A percentile compares a stretch with the other conserved stretches of the same genome.
These are phyloP conservation scores for Drosophila watanabei DNA, from an alignment of 1,140 invertebrate species.

Conservation along the genomic window DNA sequence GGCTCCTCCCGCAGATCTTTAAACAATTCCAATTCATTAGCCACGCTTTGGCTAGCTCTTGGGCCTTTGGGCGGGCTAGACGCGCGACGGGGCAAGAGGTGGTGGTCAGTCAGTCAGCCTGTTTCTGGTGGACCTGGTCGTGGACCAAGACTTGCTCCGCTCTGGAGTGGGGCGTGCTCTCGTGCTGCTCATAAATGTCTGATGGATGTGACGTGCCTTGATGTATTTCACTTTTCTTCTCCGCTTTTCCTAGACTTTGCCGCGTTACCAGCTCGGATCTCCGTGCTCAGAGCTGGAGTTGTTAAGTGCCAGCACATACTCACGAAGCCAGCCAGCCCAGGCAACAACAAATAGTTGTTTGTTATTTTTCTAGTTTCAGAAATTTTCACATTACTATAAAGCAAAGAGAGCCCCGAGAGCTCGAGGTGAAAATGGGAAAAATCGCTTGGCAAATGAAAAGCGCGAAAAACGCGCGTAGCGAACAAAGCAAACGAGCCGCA, in stretches of 20 bases:
- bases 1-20: slow-evolving; percentile 42
- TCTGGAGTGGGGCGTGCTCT: slow-evolving; percentile 72
- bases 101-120: slow-evolving; percentile 13
- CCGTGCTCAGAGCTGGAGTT: slow-evolving; percentile 28
- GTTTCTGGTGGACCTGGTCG: slow-evolving; percentile 44
- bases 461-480: slow-evolving; percentile 76
- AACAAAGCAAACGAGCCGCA: slow-evolving; percentile 71
- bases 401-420: slow-evolving; percentile 56
- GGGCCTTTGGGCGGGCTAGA: slow-evolving; percentile 61
- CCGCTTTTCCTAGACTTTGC: slow-evolving; percentile 49
- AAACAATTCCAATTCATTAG: slow-evolving; percentile 82
- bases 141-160: slow-evolving; percentile 31
- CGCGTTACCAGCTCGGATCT: slow-evolving; percentile 4
- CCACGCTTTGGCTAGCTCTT: slow-evolving; percentile 68
- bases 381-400: slow-evolving; percentile 82
- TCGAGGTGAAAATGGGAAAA: slow-evolving; percentile 77
- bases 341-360: slow-evolving; percentile 51
- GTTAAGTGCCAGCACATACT: slow-evolving; percentile 77
- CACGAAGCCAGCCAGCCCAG: slow-evolving; percentile 24
- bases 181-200: slow-evolving; percentile 81
- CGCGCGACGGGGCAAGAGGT: slow-evolving; percentile 5
- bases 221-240: slow-evolving; percentile 80
- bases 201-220: slow-evolving; percentile 82
- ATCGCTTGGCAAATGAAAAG: slow-evolving; percentile 80
- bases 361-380: slow-evolving; percentile 76